These are phyloP conservation scores for Thunnus albacares DNA, from an alignment of 2,797 vertebrate genomes.

Conservation along the genomic window DNA sequence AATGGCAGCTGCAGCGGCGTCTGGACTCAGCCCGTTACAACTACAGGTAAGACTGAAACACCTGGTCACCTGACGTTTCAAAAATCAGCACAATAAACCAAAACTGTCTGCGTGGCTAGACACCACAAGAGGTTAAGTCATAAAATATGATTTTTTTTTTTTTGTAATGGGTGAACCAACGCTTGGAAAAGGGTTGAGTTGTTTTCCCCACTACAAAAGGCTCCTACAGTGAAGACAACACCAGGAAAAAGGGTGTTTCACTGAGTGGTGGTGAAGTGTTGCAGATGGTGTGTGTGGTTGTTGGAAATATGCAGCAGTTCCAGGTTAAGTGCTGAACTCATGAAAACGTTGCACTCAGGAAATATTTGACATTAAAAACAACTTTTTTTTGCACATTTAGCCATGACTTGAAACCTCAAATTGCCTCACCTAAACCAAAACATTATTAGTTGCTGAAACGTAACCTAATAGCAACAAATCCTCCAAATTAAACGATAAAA, in stretches of 20 bases:
- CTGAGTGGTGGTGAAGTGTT: conserved; percentile 18
- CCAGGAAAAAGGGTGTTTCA: conserved; percentile 2
- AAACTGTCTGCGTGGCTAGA: background rate
- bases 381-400: background rate
- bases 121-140: background rate
- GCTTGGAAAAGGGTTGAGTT: conserved; percentile 4
- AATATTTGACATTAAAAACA: background rate
- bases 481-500: background rate
- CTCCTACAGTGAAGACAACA: background rate
- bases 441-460: background rate
- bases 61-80: conserved; percentile 11
- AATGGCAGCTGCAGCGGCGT: conserved; percentile 98
- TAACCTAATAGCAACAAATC: background rate
- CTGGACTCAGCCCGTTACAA: conserved; percentile 98
- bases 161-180: background rate
- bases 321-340: background rate
- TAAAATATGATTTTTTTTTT: background rate
- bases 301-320: background rate
- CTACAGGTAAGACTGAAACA: conserved; percentile 88
- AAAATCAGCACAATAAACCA: background rate
- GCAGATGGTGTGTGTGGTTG: background rate
- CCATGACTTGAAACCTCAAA: background rate
- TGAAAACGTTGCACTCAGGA: background rate
- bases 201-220: background rate
- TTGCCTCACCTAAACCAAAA: background rate